Conservation (phyloP, 2,888 invertebrate genomes). For the Netelia melanura region DNA sequence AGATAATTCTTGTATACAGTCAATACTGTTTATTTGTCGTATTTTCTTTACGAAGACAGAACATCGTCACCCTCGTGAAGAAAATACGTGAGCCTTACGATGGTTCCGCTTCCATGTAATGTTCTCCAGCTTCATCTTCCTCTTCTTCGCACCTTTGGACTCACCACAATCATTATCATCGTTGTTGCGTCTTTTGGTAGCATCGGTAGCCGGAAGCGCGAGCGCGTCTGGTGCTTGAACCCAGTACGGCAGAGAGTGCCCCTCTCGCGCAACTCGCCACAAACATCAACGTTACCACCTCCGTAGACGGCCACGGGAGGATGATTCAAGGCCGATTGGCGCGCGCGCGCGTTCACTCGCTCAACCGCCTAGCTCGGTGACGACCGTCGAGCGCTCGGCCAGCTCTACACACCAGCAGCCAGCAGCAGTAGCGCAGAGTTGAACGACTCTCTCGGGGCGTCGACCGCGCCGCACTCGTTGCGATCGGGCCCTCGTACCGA, state of each 20-base stretch:
- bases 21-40: background rate
- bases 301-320: constrained; percentile 76
- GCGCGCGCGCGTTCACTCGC: constrained; percentile 59
- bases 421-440: constrained; percentile 76
- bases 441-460: constrained; percentile 84
- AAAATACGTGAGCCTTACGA: constrained; percentile 1
- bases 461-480: constrained; percentile 78
- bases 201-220: constrained; percentile 72
- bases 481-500: constrained; percentile 69
- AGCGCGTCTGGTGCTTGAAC: constrained; percentile 75
- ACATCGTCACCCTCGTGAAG: background rate
- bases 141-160: background rate
- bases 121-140: constrained; percentile 11
- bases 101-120: constrained; percentile 23
- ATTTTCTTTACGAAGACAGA: background rate
- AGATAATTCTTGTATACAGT: background rate
- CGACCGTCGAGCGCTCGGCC: constrained; percentile 66
- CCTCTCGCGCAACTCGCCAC: constrained; percentile 22
- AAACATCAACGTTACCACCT: constrained; percentile 53
- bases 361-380: constrained; percentile 68
- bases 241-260: constrained; percentile 60
- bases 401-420: constrained; percentile 49
- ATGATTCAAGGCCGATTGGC: constrained; percentile 81
- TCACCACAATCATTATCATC: constrained; percentile 10
- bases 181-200: constrained; percentile 52